Conservation (phyloP, 2,113 vertebrate species). For the Cranoglanis bouderius region DNA sequence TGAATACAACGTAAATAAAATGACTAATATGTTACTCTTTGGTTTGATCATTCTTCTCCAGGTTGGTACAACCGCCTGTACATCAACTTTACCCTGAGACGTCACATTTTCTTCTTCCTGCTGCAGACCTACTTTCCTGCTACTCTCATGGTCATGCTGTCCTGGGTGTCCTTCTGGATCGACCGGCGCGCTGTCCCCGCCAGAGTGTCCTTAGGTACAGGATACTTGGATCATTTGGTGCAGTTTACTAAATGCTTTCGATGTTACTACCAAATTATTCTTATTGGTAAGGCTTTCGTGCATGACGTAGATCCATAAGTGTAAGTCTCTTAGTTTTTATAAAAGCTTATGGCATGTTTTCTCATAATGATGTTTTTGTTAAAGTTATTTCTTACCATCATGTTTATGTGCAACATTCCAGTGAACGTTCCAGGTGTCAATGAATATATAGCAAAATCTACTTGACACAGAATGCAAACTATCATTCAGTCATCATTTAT, state of each 20-base stretch:
- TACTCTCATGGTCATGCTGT: constrained; percentile 92
- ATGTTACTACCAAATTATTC: not conserved
- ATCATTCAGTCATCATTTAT: not conserved
- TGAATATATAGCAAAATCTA: not conserved
- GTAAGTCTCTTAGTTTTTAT: not conserved
- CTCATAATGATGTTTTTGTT: not conserved
- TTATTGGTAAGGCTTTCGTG: not conserved
- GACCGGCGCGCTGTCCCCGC: constrained; percentile 89
- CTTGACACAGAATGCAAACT: not conserved
- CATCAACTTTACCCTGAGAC: constrained; percentile 88
- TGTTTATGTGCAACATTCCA: not conserved
- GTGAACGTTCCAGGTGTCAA: not conserved
- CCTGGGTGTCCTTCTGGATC: constrained; percentile 96
- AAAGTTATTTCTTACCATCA: not conserved
- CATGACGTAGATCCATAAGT: not conserved
- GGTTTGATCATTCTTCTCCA: constrained; percentile 55
- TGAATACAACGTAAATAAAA: not conserved
- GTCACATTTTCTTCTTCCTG: constrained; percentile 94
- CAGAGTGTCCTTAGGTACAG: constrained; percentile 87
- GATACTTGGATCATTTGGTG: not conserved
- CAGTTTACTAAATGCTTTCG: not conserved
- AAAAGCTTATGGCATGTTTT: not conserved
- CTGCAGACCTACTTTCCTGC: constrained; percentile 93
- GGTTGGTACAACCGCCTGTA: constrained; percentile 95
- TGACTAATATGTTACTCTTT: not conserved